Conservation (phyloP, 2,888 invertebrate genomes). For the Eupithecia centaureata region DNA sequence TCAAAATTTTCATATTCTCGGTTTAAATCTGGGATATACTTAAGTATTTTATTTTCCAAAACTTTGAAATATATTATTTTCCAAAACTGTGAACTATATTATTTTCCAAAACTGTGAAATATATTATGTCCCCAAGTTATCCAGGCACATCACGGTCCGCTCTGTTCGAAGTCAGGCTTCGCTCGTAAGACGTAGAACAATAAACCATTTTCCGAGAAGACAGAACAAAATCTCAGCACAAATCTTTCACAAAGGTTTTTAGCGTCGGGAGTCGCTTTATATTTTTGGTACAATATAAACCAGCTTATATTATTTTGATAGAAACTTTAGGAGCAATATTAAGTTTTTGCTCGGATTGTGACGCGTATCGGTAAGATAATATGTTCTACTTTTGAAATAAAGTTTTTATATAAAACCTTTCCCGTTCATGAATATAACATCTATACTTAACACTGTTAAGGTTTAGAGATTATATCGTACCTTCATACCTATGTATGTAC, state of each 20-base stretch:
- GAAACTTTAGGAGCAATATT: constrained; percentile 28
- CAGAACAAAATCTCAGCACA: constrained; percentile 25
- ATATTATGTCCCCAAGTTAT: neutral
- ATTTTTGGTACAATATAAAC: constrained; percentile 31
- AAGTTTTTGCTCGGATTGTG: constrained; percentile 24
- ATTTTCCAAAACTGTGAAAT: neutral
- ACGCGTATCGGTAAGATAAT: constrained; percentile 4
- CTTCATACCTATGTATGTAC: too few species aligned
- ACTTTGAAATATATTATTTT: too few species aligned
- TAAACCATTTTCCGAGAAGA: constrained; percentile 17
- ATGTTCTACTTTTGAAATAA: constrained; percentile 9
- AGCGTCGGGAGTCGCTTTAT: constrained; percentile 29
- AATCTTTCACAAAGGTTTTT: constrained; percentile 29
- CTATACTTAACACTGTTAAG: too few species aligned
- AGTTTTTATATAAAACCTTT: constrained; percentile 1
- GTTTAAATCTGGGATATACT: too few species aligned
- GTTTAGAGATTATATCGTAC: too few species aligned
- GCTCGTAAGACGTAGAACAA: constrained; percentile 2
- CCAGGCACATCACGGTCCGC: neutral
- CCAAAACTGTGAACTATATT: too few species aligned
- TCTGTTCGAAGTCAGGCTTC: neutral
- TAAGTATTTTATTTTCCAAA: too few species aligned
- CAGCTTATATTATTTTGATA: constrained; percentile 35
- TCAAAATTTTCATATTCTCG: too few species aligned
- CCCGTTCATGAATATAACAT: neutral